Conservation (phyloP, 2,113 vertebrate species). For the Hippocampus abdominalis region DNA sequence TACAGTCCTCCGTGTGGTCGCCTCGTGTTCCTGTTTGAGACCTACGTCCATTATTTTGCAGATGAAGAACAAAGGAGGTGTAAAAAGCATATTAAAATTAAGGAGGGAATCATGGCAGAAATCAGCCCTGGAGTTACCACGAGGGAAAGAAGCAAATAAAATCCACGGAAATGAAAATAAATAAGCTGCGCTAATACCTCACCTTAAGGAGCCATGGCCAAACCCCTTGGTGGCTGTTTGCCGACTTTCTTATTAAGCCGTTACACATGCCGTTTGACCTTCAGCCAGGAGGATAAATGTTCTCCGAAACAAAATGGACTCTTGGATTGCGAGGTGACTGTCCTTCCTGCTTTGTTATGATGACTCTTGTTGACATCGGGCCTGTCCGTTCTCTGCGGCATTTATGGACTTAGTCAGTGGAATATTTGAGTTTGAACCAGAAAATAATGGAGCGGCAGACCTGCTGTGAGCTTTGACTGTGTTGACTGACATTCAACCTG, state of each 20-base stretch:
- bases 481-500: background rate
- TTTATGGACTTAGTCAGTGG: background rate
- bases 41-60: slow-evolving; percentile 63
- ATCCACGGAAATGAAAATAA: slow-evolving; percentile 98
- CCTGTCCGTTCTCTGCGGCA: background rate
- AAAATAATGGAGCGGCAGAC: background rate
- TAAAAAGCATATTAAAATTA: slow-evolving; percentile 99
- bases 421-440: background rate
- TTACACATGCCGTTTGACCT: slow-evolving; percentile 85
- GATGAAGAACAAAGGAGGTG: slow-evolving; percentile 52
- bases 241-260: slow-evolving; percentile 79
- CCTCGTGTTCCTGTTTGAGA: slow-evolving; percentile 56
- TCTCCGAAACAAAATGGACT: slow-evolving; percentile 49
- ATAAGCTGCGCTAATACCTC: slow-evolving; percentile 98
- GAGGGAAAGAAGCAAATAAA: slow-evolving; percentile 92
- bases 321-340: slow-evolving; percentile 19
- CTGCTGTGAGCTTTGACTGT: background rate
- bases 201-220: slow-evolving; percentile 87
- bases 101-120: slow-evolving; percentile 96
- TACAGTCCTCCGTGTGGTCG: slow-evolving; percentile 85
- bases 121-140: slow-evolving; percentile 88
- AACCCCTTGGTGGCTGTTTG: slow-evolving; percentile 80
- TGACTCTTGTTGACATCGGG: too few relatives aligned
- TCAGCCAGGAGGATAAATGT: slow-evolving; percentile 74
- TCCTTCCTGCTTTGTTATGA: background rate